Conservation (phyloP, 2,797 vertebrate species). For the Gila robusta region DNA sequence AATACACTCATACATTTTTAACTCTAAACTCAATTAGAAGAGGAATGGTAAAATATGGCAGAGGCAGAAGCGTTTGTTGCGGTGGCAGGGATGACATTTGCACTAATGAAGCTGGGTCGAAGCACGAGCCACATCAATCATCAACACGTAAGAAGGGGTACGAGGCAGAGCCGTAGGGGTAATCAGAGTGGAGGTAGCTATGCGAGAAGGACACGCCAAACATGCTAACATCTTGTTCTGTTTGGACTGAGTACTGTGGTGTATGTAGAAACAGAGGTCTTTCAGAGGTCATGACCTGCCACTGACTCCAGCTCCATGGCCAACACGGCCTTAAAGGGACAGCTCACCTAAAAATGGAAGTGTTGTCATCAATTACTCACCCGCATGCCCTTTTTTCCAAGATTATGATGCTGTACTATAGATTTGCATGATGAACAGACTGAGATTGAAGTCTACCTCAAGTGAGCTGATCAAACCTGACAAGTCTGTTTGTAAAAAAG, state of each 20-base stretch:
- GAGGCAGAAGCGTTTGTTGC: constrained; percentile 60
- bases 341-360: not conserved
- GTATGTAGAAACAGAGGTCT: not conserved
- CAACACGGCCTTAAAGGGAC: not conserved
- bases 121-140: constrained; percentile 67
- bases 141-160: constrained; percentile 36
- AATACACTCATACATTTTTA: constrained; percentile 74
- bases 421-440: not conserved
- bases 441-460: not conserved
- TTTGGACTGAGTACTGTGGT: not conserved
- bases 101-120: constrained; percentile 68
- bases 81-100: constrained; percentile 70
- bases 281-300: constrained; percentile 32
- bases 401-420: not conserved
- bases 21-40: constrained; percentile 69
- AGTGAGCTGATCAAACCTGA: not conserved
- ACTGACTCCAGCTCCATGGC: not conserved
- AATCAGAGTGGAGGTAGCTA: constrained; percentile 41
- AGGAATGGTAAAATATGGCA: constrained; percentile 67
- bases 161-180: constrained; percentile 41
- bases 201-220: constrained; percentile 46
- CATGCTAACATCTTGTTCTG: constrained; percentile 33
- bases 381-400: not conserved
- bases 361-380: not conserved
- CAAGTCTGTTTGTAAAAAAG: no score